phyloP scores from a whole-genome alignment of 2,797 vertebrate genomes.

The Pantherophis vulpinus region DNA sequence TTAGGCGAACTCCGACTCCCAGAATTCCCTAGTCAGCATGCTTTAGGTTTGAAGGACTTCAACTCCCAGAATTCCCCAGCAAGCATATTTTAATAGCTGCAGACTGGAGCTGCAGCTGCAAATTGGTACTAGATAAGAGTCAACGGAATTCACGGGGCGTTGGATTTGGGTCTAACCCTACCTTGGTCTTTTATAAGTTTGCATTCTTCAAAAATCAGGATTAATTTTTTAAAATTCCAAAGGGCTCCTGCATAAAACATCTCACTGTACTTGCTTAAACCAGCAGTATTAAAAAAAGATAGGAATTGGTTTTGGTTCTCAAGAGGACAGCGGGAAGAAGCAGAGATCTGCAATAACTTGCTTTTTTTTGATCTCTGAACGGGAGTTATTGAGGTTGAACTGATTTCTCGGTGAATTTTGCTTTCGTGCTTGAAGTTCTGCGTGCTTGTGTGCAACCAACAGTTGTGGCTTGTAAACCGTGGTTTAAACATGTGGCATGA shows the following conservation, averaged over 20 bases:
- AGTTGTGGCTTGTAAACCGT: not conserved
- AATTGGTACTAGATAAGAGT: too few relatives aligned
- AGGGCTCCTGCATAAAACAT: not conserved
- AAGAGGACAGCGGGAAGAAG: not conserved
- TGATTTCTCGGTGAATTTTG: not conserved
- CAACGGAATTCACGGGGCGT: too few relatives aligned
- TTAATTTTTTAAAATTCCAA: not conserved
- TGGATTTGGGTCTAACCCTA: too few relatives aligned
- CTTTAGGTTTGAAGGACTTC: too few relatives aligned
- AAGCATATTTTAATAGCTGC: not conserved
- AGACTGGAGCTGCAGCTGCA: too few relatives aligned
- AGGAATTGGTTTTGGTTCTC: not conserved
- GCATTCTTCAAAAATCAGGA: not conserved
- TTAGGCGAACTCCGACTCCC: not conserved
- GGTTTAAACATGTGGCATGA: not conserved
- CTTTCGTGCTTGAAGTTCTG: not conserved
- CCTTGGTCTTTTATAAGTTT: not conserved
- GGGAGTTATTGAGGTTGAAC: not conserved
- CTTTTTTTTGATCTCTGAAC: not conserved
- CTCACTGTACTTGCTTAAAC: not conserved
- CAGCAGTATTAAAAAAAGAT: not conserved
- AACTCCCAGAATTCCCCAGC: not conserved
- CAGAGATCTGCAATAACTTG: not conserved
- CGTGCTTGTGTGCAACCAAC: not conserved
- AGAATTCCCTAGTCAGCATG: not conserved